These are phyloP conservation scores for Sarcophaga variegata DNA, from an alignment of 2,888 invertebrate species.

Conservation along the genomic window DNA sequence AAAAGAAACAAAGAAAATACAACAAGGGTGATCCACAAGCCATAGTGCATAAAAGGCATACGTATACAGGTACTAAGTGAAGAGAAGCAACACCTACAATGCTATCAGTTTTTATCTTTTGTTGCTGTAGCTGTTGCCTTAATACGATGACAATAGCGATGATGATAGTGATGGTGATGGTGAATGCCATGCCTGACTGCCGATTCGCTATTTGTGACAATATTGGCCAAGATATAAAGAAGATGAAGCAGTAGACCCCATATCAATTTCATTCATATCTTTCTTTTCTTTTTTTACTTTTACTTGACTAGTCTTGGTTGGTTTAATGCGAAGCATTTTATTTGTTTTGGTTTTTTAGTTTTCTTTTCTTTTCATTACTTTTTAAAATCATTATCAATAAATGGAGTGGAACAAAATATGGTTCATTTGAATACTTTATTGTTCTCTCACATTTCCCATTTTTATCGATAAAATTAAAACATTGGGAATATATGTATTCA, in stretches of 20 bases:
- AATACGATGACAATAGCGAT: no score
- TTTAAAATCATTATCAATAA: conserved; percentile 5
- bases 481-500: conserved; percentile 35
- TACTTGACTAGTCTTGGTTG: conserved; percentile 5
- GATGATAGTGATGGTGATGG: background rate
- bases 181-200: no score
- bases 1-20: conserved; percentile 24
- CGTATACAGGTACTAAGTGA: background rate
- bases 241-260: conserved; percentile 27
- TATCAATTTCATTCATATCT: conserved; percentile 61
- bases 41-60: no score
- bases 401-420: conserved; percentile 23
- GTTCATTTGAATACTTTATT: conserved; percentile 53
- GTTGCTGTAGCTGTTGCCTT: background rate
- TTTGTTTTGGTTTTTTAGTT: conserved; percentile 31
- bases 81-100: conserved; percentile 55
- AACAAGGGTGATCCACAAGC: background rate
- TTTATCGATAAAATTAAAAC: no score
- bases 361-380: background rate
- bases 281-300: background rate
- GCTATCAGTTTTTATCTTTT: background rate
- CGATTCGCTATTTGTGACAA: no score
- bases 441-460: conserved; percentile 6
- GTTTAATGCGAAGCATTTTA: background rate
- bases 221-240: conserved; percentile 33